These are phyloP conservation scores for Delichon dasypus DNA, from an alignment of 2,797 vertebrate genomes.

Conservation along the genomic window DNA sequence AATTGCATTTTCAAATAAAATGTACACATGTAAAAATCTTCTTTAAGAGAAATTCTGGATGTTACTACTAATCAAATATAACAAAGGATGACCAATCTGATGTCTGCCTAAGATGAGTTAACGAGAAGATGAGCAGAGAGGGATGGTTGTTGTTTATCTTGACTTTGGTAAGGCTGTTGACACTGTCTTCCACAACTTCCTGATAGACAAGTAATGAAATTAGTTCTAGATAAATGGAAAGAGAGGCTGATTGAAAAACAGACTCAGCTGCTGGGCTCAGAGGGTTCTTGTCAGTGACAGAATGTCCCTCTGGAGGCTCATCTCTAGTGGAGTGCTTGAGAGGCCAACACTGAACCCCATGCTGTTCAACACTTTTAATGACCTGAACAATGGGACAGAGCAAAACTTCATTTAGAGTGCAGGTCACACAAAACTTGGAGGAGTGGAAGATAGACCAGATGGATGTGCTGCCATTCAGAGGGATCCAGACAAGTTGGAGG, in stretches of 20 bases:
- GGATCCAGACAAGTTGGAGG: not conserved
- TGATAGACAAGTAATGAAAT: not conserved
- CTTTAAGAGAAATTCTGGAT: not conserved
- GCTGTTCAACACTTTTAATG: not conserved
- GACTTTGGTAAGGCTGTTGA: not conserved
- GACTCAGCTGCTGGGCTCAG: not conserved
- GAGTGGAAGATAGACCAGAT: not conserved
- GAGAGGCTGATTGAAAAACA: not conserved
- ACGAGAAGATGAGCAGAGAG: not conserved
- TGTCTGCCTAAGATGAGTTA: not conserved
- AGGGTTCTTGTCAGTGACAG: not conserved
- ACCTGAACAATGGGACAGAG: not conserved
- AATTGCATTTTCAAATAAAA: not conserved
- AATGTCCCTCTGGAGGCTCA: not conserved
- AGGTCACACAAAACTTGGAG: not conserved
- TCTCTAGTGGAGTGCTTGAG: not conserved
- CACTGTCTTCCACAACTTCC: not conserved
- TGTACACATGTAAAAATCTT: not conserved
- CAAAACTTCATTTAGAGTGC: not conserved
- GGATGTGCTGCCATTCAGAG: not conserved
- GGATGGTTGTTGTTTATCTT: not conserved
- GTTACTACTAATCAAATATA: not conserved
- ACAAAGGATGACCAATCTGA: not conserved
- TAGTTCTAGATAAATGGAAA: not conserved
- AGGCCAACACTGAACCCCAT: not conserved